Base-by-base conservation (phyloP, 1,140 invertebrate genomes). In the Drosophila saltans region DNA sequence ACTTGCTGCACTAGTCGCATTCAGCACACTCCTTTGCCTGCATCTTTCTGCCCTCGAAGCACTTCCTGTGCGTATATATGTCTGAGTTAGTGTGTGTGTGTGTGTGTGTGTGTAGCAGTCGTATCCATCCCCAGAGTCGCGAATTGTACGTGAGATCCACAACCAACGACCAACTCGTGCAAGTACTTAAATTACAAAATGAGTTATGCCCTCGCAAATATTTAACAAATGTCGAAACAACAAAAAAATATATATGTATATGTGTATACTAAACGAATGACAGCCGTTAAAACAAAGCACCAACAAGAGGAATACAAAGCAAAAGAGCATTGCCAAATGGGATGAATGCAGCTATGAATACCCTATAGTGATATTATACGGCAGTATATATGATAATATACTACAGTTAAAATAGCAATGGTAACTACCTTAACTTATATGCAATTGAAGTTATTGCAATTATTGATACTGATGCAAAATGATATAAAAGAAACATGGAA, bases 151-250 rank as follows among this genome's bases (percentile, higher is more conserved):
- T 66, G 55, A 48, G 62, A 40, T 63, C 28, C 61, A 21, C 70
- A 56, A 59, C 60, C 52, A 72, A 74, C 61, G 40, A 59, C 66
- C 55, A 62, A 58, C 58, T 75, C 66, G 63, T 82, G 66, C 76
- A 65, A 66, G 72, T 65, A 63, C 76, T 83, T 80, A 77, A 84
- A 77, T 83, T 80, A 80, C 80, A 60, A 71, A 84, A 80, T 84
- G 80, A 82, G 63, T 80, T 73, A 80, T 82, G 65, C 60, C 56
- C 76, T 71, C 40, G 72, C 61, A 74, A 76, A 61, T 70, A 78
- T 78, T 81, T 65, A 77, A 33, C 67, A 71, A 73, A 69, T 75
- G 61, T 60, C 43, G 24, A 66, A 67, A 63, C 40, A 41, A 66
- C 56, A 30, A 9, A n/a, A 39, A 39, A 21, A 48, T 36, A 16